Conservation (phyloP, 2,888 invertebrate genomes). For the Limnephilus auricula region DNA sequence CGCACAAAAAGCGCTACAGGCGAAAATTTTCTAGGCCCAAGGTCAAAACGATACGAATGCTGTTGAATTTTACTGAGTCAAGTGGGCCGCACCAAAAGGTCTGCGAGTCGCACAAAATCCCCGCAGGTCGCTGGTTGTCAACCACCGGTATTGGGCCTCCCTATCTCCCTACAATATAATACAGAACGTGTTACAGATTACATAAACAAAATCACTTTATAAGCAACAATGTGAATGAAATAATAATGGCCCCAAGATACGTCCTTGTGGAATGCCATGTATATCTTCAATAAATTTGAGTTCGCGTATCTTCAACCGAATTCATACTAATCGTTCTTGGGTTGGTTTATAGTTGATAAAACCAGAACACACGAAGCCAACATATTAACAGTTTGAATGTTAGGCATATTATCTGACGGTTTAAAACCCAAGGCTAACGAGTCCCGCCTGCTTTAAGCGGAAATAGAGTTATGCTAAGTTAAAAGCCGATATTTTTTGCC, state of each 20-base stretch:
- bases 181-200: too few relatives aligned
- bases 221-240: too few relatives aligned
- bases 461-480: background rate
- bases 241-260: background rate
- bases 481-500: background rate
- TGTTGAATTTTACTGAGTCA: too few relatives aligned
- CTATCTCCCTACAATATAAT: too few relatives aligned
- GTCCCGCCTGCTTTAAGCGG: background rate
- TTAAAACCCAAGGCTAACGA: slow-evolving; percentile 2
- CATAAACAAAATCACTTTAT: background rate
- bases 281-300: background rate
- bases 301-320: background rate
- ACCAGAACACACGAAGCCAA: background rate
- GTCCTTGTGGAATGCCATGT: background rate
- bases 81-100: too few relatives aligned
- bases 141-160: too few relatives aligned
- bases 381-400: background rate
- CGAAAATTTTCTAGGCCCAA: too few relatives aligned
- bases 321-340: background rate
- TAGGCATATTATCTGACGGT: background rate
- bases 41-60: too few relatives aligned
- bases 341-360: background rate
- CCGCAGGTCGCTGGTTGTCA: too few relatives aligned
- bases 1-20: too few relatives aligned
- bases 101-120: too few relatives aligned